phyloP scores from a whole-genome alignment of 2,888 invertebrate species.

The Synanthedon myopaeformis region DNA sequence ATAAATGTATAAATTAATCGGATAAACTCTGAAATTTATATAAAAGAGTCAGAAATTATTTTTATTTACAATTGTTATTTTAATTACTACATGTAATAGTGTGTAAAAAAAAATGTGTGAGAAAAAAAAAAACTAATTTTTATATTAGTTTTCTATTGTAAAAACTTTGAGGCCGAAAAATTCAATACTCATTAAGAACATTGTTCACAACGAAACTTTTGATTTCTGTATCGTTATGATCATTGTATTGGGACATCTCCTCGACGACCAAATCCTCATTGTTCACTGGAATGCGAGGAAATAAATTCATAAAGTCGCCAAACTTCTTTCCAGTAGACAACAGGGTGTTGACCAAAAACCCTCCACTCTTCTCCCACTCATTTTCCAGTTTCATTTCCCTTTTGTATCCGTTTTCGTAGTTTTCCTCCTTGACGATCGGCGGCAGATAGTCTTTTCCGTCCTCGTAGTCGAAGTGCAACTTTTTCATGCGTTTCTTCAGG shows the following conservation, averaged over 20 bases:
- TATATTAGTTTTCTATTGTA: neutral
- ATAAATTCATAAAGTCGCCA: slow-evolving; percentile 43
- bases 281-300: slow-evolving; percentile 50
- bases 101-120: slow-evolving; percentile 6
- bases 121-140: slow-evolving; percentile 6
- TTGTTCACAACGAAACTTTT: slow-evolving; percentile 55
- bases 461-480: slow-evolving; percentile 48
- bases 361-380: slow-evolving; percentile 19
- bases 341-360: slow-evolving; percentile 39
- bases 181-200: slow-evolving; percentile 31
- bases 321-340: slow-evolving; percentile 49
- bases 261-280: slow-evolving; percentile 53
- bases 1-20: too few relatives aligned
- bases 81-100: slow-evolving; percentile 1
- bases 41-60: too few relatives aligned
- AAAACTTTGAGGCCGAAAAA: slow-evolving; percentile 4
- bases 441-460: slow-evolving; percentile 51
- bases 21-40: too few relatives aligned
- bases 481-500: slow-evolving; percentile 59
- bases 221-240: slow-evolving; percentile 45
- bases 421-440: slow-evolving; percentile 53
- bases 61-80: too few relatives aligned
- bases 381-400: slow-evolving; percentile 32
- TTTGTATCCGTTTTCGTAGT: slow-evolving; percentile 44
- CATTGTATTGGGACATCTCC: slow-evolving; percentile 50